A percentile compares a stretch with the other conserved stretches of the same genome.
phyloP scores from a whole-genome alignment of 2,888 invertebrate species.

The Agriopis leucophaearia region DNA sequence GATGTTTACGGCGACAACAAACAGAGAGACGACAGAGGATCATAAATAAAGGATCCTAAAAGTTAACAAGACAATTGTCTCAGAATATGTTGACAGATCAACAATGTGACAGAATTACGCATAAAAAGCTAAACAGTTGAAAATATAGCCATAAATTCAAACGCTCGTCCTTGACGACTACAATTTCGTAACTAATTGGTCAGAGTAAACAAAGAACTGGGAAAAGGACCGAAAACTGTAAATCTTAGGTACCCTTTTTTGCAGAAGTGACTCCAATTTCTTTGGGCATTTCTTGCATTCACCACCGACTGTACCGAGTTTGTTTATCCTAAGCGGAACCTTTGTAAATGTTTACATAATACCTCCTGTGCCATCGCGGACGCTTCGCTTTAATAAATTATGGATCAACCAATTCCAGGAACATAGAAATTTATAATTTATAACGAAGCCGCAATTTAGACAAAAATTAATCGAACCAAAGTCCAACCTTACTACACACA shows the following conservation, averaged over 20 bases:
- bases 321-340: slow-evolving; percentile 22
- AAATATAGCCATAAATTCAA: slow-evolving; percentile 5
- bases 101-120: neutral
- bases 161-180: slow-evolving; percentile 40
- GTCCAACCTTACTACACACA: no score
- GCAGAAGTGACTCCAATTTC: slow-evolving; percentile 47
- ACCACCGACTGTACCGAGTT: slow-evolving; percentile 14
- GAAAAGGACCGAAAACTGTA: slow-evolving; percentile 43
- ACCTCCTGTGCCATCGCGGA: neutral
- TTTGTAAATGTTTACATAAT: slow-evolving; percentile 31
- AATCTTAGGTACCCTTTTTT: slow-evolving; percentile 53
- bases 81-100: slow-evolving; percentile 8
- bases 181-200: slow-evolving; percentile 56
- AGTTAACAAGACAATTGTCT: neutral
- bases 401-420: neutral
- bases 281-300: slow-evolving; percentile 48
- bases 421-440: neutral
- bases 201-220: slow-evolving; percentile 50
- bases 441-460: no score
- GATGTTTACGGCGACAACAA: neutral
- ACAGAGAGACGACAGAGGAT: neutral
- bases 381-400: neutral
- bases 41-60: neutral
- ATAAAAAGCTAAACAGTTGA: neutral
- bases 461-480: no score